Percentiles rank a stretch among this genome's conserved stretches.
Conservation (phyloP, 2,797 vertebrate species). For the Muscicapa comitata region DNA sequence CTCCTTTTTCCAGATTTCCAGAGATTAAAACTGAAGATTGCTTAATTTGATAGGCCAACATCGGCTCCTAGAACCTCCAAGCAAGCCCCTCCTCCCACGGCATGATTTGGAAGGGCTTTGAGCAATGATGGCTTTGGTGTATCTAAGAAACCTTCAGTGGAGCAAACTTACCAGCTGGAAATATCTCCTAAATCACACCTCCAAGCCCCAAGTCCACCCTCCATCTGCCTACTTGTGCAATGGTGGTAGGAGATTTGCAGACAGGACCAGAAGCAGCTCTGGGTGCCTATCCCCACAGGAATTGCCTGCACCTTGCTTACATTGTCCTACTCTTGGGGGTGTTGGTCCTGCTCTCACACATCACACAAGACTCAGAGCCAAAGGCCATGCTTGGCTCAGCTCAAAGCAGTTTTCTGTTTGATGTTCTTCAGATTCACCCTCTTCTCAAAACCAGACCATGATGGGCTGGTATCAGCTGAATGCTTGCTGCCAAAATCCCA, state of each 20-base stretch:
- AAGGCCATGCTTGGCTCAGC: not conserved
- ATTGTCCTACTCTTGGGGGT: not conserved
- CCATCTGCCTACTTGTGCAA: not conserved
- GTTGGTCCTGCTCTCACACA: not conserved
- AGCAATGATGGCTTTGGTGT: rapidly evolving
- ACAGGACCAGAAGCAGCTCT: not conserved
- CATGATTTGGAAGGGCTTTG: not conserved
- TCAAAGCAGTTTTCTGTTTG: not conserved
- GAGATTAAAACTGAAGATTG: not conserved
- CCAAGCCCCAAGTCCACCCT: not conserved
- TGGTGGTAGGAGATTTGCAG: not conserved
- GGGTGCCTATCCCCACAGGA: not conserved
- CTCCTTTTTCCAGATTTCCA: not conserved
- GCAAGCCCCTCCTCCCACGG: too few relatives aligned
- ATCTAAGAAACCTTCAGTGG: not conserved
- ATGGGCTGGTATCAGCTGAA: not conserved
- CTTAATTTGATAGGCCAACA: not conserved
- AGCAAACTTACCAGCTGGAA: not conserved
- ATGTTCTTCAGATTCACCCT: not conserved
- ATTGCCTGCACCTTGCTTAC: not conserved
- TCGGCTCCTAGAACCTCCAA: not conserved
- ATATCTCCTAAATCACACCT: not conserved
- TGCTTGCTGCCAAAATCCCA: not conserved
- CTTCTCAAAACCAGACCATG: not conserved
- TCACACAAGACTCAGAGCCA: not conserved